These are phyloP conservation scores for Antennarius maculatus DNA, from an alignment of 2,797 vertebrate genomes.

Conservation along the genomic window DNA sequence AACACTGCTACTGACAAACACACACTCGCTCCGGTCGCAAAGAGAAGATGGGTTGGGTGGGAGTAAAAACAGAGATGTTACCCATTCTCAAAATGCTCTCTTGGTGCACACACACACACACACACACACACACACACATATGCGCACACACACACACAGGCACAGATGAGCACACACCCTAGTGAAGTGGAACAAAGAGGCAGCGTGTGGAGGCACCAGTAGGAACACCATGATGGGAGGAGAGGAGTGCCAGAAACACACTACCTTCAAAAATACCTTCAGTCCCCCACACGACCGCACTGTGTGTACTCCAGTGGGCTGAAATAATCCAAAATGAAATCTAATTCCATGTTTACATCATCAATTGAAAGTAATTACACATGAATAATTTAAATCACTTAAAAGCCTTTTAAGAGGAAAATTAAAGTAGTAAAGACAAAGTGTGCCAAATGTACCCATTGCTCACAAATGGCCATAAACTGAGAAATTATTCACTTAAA, in stretches of 20 bases:
- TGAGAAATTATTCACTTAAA: not conserved
- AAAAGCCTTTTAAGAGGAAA: not conserved
- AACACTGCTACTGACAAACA: conserved; percentile 56
- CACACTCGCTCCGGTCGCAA: conserved; percentile 25
- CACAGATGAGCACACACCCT: conserved; percentile 57
- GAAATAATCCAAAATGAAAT: not conserved
- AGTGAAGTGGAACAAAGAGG: conserved; percentile 73
- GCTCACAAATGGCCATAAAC: not conserved
- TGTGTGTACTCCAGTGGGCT: not conserved
- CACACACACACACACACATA: conserved; percentile 5
- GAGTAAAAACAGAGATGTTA: conserved; percentile 62
- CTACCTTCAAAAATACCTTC: conserved; percentile 34
- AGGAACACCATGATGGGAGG: conserved; percentile 46
- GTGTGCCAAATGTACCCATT: not conserved
- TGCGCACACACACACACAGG: conserved; percentile 14
- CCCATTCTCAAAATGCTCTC: conserved; percentile 71
- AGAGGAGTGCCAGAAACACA: conserved; percentile 29
- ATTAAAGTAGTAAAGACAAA: not conserved
- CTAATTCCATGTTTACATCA: not conserved
- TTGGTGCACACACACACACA: conserved; percentile 27
- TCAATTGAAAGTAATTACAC: not conserved
- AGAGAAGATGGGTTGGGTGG: conserved; percentile 39
- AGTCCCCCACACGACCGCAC: conserved; percentile 1
- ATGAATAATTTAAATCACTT: not conserved
- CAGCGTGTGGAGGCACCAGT: conserved; percentile 59